phyloP scores from a whole-genome alignment of 2,113 vertebrate genomes.

The Dicerorhinus sumatrensis region DNA sequence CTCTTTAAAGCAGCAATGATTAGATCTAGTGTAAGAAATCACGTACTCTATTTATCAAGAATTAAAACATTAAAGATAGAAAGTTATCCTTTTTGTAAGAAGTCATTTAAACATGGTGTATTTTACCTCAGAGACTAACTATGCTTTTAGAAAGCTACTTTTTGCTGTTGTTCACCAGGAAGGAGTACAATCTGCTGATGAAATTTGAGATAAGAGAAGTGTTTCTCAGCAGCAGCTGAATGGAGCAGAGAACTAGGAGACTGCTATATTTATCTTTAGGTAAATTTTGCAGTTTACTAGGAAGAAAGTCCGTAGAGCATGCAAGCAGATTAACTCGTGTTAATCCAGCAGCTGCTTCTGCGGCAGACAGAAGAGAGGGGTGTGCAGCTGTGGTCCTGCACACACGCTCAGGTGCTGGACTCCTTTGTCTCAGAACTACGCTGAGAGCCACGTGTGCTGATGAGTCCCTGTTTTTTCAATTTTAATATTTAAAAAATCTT shows the following conservation, averaged over 20 bases:
- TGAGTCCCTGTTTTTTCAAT: conserved; percentile 18
- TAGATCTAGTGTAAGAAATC: conserved; percentile 73
- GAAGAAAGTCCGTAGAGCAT: conserved; percentile 56
- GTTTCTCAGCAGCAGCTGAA: conserved; percentile 77
- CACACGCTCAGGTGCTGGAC: conserved; percentile 13
- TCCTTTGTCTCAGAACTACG: conserved; percentile 44
- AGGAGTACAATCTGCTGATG: conserved; percentile 75
- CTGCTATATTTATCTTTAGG: conserved; percentile 80
- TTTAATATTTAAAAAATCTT: conserved; percentile 46
- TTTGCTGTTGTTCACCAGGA: conserved; percentile 65
- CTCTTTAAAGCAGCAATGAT: conserved; percentile 58
- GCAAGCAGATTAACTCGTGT: conserved; percentile 67
- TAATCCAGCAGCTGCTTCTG: conserved; percentile 64
- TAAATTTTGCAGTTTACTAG: conserved; percentile 77
- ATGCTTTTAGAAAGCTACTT: conserved; percentile 67
- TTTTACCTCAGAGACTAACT: conserved; percentile 56
- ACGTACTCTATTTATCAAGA: conserved; percentile 63
- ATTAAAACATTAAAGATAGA: conserved; percentile 75
- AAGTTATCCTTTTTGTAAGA: conserved; percentile 75
- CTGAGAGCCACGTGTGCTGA: conserved; percentile 24
- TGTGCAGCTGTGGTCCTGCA: neutral
- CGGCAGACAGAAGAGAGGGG: conserved; percentile 33
- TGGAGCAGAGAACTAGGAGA: conserved; percentile 66
- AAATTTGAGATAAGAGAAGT: conserved; percentile 75
- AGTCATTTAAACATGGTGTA: conserved; percentile 57